Conservation (phyloP, 2,888 invertebrate species). For the Mactromeris polynyma region DNA sequence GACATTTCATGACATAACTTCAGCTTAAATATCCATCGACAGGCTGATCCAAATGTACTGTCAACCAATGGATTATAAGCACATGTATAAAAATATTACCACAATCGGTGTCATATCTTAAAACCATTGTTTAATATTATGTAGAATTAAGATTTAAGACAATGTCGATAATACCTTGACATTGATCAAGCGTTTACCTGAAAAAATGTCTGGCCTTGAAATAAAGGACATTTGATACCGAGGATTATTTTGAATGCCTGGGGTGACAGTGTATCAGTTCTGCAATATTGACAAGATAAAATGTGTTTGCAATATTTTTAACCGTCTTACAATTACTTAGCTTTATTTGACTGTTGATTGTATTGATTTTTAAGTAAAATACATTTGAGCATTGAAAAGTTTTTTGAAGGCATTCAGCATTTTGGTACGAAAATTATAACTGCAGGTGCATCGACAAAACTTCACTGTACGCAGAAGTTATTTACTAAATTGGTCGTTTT, state of each 20-base stretch:
- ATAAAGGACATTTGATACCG: not conserved
- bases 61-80: not conserved
- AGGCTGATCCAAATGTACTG: not conserved
- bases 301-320: too few species aligned
- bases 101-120: not conserved
- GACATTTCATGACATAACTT: not conserved
- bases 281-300: too few species aligned
- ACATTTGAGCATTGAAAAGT: too few species aligned
- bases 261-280: not conserved
- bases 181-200: not conserved
- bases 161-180: not conserved
- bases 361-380: too few species aligned
- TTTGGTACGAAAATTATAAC: not conserved
- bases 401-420: not conserved
- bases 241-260: not conserved
- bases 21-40: not conserved
- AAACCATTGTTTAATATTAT: not conserved
- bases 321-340: too few species aligned
- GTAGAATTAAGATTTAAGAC: not conserved
- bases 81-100: not conserved
- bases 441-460: not conserved
- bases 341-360: too few species aligned
- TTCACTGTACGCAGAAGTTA: not conserved
- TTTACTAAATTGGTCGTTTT: conserved; percentile 2
- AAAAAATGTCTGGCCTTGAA: not conserved